A percentile compares a stretch with the other conserved stretches of the same genome.
phyloP scores from a whole-genome alignment of 1,140 invertebrate genomes.

The Pentalonia nigronervosa region DNA sequence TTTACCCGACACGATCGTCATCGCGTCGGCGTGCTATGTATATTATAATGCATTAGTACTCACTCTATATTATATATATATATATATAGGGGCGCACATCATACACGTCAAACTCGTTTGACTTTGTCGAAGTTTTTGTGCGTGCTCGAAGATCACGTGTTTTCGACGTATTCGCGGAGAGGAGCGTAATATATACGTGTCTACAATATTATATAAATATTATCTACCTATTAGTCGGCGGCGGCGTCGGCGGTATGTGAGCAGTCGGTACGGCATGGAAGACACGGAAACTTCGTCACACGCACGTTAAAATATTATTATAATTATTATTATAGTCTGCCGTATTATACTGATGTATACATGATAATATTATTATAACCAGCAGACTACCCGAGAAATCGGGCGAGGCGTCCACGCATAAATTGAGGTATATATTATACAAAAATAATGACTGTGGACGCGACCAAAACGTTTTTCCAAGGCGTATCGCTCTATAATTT shows the following conservation, averaged over 20 bases:
- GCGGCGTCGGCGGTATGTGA: not conserved
- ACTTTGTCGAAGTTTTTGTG: conserved; percentile 35
- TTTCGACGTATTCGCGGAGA: conserved; percentile 24
- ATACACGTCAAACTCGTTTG: conserved; percentile 38
- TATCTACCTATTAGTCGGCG: not conserved
- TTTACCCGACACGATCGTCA: not conserved
- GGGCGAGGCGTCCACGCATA: not conserved
- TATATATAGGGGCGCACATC: not conserved
- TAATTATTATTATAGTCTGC: not conserved
- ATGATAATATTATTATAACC: not conserved
- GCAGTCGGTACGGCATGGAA: not conserved
- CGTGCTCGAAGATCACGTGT: conserved; percentile 22
- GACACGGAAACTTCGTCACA: conserved; percentile 1
- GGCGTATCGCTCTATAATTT: not conserved
- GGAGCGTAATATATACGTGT: not conserved
- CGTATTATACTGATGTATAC: not conserved
- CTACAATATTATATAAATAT: not conserved
- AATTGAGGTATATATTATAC: not conserved
- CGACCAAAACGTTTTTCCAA: not conserved
- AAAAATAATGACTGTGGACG: not conserved
- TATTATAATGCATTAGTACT: not conserved
- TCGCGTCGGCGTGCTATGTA: not conserved
- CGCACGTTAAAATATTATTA: conserved; percentile 7
- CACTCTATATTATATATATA: not conserved
- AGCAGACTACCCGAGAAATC: not conserved